Percentiles rank a stretch among this genome's conserved stretches.
phyloP scores from a whole-genome alignment of 2,113 vertebrate species.

The Cavia aperea region DNA sequence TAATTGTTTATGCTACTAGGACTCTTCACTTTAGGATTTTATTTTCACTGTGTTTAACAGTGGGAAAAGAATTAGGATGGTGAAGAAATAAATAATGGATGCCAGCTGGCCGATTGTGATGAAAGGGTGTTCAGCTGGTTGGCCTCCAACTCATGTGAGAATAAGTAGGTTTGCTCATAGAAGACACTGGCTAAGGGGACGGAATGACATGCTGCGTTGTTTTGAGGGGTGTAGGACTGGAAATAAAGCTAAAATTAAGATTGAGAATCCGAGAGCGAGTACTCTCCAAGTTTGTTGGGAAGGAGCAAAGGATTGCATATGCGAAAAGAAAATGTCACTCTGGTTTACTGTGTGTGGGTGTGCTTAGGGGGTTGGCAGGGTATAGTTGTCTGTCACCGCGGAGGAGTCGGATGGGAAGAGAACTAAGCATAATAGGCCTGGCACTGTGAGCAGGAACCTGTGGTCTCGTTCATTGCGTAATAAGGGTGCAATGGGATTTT shows the following conservation, averaged over 20 bases:
- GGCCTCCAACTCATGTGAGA: constrained; percentile 38
- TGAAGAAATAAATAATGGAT: background rate
- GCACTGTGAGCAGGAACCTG: too few species aligned
- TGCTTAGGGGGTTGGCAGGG: too few species aligned
- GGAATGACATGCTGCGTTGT: constrained; percentile 14
- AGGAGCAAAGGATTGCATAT: too few species aligned
- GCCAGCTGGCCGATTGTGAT: constrained; percentile 17
- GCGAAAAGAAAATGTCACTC: too few species aligned
- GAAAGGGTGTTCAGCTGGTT: background rate
- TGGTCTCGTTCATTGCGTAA: too few species aligned
- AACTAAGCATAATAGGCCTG: too few species aligned
- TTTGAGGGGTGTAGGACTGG: background rate
- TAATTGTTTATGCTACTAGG: background rate
- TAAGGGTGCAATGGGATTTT: too few species aligned
- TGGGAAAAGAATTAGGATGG: background rate
- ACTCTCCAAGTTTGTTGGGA: background rate
- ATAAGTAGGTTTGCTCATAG: background rate
- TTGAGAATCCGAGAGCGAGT: background rate
- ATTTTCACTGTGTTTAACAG: background rate
- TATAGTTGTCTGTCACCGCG: too few species aligned
- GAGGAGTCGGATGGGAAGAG: too few species aligned
- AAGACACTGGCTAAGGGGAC: background rate
- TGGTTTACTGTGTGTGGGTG: too few species aligned
- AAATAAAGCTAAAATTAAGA: background rate
- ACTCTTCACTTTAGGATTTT: background rate